These are phyloP conservation scores for Polymixis flavicincta DNA, from an alignment of 2,888 invertebrate species.

Conservation along the genomic window DNA sequence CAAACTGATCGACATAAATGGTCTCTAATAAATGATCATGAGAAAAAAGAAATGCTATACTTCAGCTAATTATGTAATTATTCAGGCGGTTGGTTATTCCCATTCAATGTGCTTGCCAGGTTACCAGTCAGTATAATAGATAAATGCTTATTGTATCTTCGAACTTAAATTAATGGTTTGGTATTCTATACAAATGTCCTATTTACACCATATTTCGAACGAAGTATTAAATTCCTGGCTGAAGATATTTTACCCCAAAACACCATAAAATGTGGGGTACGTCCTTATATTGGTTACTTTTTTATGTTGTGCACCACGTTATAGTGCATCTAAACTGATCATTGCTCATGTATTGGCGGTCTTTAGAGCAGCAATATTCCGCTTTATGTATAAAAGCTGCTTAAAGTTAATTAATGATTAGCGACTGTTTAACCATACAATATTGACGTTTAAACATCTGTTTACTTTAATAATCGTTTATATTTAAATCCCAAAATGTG, in stretches of 20 bases:
- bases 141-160: neutral
- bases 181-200: neutral
- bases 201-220: neutral
- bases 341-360: neutral
- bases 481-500: neutral
- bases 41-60: neutral
- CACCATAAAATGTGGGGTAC: neutral
- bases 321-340: neutral
- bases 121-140: neutral
- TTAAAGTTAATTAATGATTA: no score
- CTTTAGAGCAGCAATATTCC: neutral
- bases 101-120: slow-evolving; percentile 1
- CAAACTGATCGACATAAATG: neutral
- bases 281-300: neutral
- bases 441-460: no score
- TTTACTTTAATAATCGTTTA: no score
- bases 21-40: neutral
- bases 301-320: slow-evolving; percentile 9
- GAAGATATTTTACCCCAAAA: neutral
- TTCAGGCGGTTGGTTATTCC: neutral
- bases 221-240: neutral
- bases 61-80: neutral
- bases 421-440: no score
- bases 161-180: neutral
- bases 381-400: no score